Conservation (phyloP, 2,888 invertebrate species). For the Apamea sordens region DNA sequence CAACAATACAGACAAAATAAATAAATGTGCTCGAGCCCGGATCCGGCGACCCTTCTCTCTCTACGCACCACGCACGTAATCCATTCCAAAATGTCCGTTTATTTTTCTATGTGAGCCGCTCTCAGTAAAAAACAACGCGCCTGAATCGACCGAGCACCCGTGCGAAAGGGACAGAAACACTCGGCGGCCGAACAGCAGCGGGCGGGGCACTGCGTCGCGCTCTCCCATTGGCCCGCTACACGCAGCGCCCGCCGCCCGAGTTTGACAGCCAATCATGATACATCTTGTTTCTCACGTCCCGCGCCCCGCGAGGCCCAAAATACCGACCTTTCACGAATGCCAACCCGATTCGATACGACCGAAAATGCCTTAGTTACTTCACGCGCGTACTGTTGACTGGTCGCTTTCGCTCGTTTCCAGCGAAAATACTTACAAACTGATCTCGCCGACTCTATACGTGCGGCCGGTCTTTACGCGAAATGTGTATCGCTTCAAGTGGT, state of each 20-base stretch:
- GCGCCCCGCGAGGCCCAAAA: slow-evolving; percentile 83
- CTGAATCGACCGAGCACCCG: slow-evolving; percentile 80
- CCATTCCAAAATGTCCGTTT: slow-evolving; percentile 88
- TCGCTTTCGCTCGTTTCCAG: slow-evolving; percentile 83
- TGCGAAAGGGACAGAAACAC: slow-evolving; percentile 80
- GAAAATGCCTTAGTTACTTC: slow-evolving; percentile 90
- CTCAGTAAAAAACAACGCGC: slow-evolving; percentile 84
- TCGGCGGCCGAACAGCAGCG: slow-evolving; percentile 72
- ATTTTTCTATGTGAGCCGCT: slow-evolving; percentile 87
- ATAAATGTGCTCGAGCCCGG: slow-evolving; percentile 84
- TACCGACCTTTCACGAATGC: slow-evolving; percentile 89
- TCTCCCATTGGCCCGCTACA: slow-evolving; percentile 79
- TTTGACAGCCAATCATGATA: slow-evolving; percentile 77
- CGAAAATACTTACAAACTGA: slow-evolving; percentile 73
- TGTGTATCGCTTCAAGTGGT: slow-evolving; percentile 56
- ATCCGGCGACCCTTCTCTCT: slow-evolving; percentile 86
- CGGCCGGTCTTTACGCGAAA: slow-evolving; percentile 54
- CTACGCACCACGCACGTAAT: slow-evolving; percentile 80
- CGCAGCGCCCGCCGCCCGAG: slow-evolving; percentile 84
- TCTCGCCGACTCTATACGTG: slow-evolving; percentile 59
- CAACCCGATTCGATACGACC: slow-evolving; percentile 89
- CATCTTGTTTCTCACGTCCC: slow-evolving; percentile 78
- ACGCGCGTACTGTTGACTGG: slow-evolving; percentile 83
- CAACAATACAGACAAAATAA: slow-evolving; percentile 85
- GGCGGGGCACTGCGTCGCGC: slow-evolving; percentile 83